Evolutionary conservation across 2,113 vertebrate species (phyloP).

Genomic region (Tupaia tana): DNA sequence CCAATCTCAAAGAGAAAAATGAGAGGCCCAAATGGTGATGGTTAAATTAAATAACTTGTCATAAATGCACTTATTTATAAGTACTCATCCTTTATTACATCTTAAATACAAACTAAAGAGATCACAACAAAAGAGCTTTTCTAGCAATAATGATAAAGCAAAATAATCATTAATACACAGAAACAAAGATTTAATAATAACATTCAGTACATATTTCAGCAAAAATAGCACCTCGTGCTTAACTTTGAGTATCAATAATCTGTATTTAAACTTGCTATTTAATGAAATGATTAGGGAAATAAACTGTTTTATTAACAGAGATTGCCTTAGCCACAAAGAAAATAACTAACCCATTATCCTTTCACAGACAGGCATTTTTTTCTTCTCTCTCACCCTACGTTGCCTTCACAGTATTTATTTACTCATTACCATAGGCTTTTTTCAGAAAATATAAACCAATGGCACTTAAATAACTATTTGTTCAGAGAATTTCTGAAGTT

Average conservation of each 20-base stretch:
- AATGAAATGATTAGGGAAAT: constrained; percentile 59
- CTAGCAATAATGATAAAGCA: constrained; percentile 11
- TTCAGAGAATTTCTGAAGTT: neutral
- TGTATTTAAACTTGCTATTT: neutral
- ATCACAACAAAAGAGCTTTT: constrained; percentile 49
- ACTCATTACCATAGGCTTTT: neutral
- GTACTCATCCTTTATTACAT: constrained; percentile 65
- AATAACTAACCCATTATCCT: constrained; percentile 12
- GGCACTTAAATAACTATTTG: neutral
- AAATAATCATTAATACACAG: constrained; percentile 23
- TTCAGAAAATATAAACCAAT: constrained; percentile 32
- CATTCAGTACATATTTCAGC: neutral
- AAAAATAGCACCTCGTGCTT: constrained; percentile 37
- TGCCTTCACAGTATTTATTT: neutral
- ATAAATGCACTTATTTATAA: constrained; percentile 71
- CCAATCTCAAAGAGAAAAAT: constrained; percentile 67
- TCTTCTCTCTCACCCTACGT: neutral
- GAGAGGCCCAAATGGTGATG: constrained; percentile 54
- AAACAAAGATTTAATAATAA: constrained; percentile 38
- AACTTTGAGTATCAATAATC: constrained; percentile 34
- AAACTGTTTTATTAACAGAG: constrained; percentile 48
- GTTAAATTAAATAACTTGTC: constrained; percentile 74
- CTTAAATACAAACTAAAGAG: constrained; percentile 74
- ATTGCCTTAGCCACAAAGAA: neutral
- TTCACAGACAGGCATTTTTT: neutral